A percentile compares a stretch with the other conserved stretches of the same genome.
These are phyloP conservation scores for Galerucella nymphaeae DNA, from an alignment of 2,888 invertebrate species.

Conservation along the genomic window DNA sequence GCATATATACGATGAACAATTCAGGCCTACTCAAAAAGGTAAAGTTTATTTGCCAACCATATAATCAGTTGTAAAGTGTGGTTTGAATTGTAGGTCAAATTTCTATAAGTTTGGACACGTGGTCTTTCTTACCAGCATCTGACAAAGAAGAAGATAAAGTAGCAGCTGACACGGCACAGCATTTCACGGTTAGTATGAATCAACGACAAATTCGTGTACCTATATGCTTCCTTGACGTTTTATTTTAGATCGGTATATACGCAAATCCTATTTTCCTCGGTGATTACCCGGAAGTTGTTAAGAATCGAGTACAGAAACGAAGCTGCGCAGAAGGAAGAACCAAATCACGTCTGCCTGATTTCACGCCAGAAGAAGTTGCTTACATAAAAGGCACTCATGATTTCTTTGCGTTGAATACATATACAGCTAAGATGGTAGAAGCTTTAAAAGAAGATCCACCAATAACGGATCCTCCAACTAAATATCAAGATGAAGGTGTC, in stretches of 20 bases:
- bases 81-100: too few relatives aligned
- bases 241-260: neutral
- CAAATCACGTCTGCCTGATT: neutral
- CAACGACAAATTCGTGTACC: neutral
- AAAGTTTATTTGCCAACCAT: neutral
- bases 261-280: neutral
- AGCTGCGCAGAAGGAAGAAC: neutral
- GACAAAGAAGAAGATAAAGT: neutral
- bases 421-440: neutral
- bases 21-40: slow-evolving; percentile 66
- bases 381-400: neutral
- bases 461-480: too few relatives aligned
- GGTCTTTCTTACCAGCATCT: neutral
- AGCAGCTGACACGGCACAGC: neutral
- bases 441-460: neutral
- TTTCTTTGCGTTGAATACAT: neutral
- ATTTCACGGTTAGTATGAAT: neutral
- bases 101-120: neutral
- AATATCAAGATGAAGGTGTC: too few relatives aligned
- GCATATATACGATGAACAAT: slow-evolving; percentile 69
- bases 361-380: neutral
- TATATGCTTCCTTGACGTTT: neutral
- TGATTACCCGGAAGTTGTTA: neutral
- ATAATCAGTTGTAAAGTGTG: too few relatives aligned
- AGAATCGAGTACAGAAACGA: neutral